phyloP scores from a whole-genome alignment of 2,113 vertebrate genomes.

The Eulemur rufifrons region DNA sequence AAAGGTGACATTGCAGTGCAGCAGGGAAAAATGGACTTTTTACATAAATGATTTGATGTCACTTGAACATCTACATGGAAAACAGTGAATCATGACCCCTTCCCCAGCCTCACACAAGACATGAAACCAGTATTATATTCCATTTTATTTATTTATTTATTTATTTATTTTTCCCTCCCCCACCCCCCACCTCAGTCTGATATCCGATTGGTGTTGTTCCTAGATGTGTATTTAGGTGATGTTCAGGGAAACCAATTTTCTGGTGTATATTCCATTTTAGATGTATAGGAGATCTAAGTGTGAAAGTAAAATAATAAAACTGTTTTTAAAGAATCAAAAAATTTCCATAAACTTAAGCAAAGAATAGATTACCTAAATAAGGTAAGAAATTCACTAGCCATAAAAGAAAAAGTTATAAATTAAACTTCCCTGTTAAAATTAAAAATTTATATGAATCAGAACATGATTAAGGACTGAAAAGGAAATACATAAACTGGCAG shows the following conservation, averaged over 20 bases:
- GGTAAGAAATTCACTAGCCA: not conserved
- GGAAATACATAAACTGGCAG: not conserved
- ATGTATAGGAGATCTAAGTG: not conserved
- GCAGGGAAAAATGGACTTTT: not conserved
- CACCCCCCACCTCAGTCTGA: too few relatives aligned
- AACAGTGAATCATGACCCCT: not conserved
- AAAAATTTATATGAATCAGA: not conserved
- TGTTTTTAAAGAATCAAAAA: not conserved
- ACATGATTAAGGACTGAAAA: not conserved
- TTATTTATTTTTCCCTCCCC: too few relatives aligned
- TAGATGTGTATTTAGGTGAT: too few relatives aligned
- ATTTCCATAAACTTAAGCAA: not conserved
- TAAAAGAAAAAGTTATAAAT: not conserved
- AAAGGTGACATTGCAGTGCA: not conserved
- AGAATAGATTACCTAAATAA: not conserved
- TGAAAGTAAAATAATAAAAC: slow-evolving; percentile 2
- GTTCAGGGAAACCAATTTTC: too few relatives aligned
- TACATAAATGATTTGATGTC: not conserved
- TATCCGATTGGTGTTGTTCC: too few relatives aligned
- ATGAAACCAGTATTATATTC: not conserved
- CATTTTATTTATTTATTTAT: too few relatives aligned
- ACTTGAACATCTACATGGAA: not conserved
- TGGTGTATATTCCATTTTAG: not conserved
- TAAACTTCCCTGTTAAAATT: not conserved
- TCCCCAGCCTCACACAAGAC: not conserved